These are phyloP conservation scores for Drosophila prosaltans DNA, from an alignment of 1,140 invertebrate genomes.

Conservation along the genomic window DNA sequence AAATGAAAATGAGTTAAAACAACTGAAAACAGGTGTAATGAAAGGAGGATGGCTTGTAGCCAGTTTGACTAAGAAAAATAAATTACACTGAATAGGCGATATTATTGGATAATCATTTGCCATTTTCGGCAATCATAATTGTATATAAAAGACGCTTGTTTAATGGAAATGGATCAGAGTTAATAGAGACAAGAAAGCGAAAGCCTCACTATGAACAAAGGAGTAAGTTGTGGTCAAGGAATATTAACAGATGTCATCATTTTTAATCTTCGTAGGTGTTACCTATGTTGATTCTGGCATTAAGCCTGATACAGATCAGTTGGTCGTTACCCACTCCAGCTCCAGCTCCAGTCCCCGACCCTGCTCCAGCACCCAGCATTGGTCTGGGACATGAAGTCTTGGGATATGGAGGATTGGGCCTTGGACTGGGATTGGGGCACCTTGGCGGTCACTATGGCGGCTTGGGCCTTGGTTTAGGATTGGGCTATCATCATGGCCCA, in stretches of 20 bases:
- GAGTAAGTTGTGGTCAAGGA: conserved; percentile 43
- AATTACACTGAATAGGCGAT: conserved; percentile 8
- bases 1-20: conserved; percentile 25
- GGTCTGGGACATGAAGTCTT: conserved; percentile 62
- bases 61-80: conserved; percentile 25
- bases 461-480: conserved; percentile 46
- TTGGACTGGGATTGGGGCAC: conserved; percentile 52
- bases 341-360: conserved; percentile 46
- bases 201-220: conserved; percentile 49
- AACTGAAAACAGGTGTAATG: conserved; percentile 46
- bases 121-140: background rate
- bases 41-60: conserved; percentile 17
- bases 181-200: conserved; percentile 8
- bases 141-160: background rate
- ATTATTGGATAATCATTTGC: conserved; percentile 11
- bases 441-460: conserved; percentile 49
- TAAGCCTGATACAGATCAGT: conserved; percentile 45
- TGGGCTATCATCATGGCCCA: conserved; percentile 59
- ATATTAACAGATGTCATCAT: background rate
- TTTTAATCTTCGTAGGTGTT: conserved; percentile 9
- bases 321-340: conserved; percentile 54
- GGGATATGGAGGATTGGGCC: conserved; percentile 55
- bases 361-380: conserved; percentile 53
- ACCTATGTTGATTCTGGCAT: conserved; percentile 45
- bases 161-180: conserved; percentile 19